Evolutionary conservation across 2,888 invertebrate species (phyloP).

Genomic region (Oscheius sp.): DNA sequence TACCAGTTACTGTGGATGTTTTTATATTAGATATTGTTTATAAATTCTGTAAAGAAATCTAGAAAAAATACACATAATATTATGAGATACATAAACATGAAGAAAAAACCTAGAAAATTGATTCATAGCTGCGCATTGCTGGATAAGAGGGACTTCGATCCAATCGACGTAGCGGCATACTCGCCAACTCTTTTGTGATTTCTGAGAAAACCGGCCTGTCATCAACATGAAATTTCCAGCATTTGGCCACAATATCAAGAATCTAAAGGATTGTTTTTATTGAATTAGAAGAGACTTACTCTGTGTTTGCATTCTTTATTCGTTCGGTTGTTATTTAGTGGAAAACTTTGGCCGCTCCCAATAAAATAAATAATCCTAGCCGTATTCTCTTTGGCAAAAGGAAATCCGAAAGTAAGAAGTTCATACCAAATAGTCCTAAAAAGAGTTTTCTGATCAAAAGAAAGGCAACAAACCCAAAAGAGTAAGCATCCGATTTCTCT

Average conservation of each 20-base stretch:
- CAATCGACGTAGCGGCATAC: constrained; percentile 91
- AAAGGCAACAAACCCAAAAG: constrained; percentile 80
- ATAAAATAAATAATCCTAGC: constrained; percentile 98
- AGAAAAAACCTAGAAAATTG: constrained; percentile 36
- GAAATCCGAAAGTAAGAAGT: constrained; percentile 73
- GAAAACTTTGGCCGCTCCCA: constrained; percentile 93
- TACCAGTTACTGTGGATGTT: constrained; percentile 6
- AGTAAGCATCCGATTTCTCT: constrained; percentile 91
- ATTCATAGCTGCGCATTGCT: constrained; percentile 44
- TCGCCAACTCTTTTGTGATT: constrained; percentile 83
- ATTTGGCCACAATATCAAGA: constrained; percentile 82
- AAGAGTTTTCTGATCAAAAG: not conserved
- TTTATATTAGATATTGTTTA: not conserved
- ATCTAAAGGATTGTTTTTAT: constrained; percentile 77
- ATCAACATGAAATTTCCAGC: constrained; percentile 87
- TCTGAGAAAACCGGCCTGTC: constrained; percentile 90
- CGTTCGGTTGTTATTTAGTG: constrained; percentile 89
- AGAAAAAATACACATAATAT: not conserved
- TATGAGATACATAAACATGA: not conserved
- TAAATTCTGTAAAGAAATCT: not conserved
- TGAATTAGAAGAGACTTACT: constrained; percentile 81
- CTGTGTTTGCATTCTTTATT: constrained; percentile 79
- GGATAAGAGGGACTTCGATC: constrained; percentile 98
- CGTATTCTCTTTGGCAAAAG: constrained; percentile 79
- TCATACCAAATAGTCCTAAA: constrained; percentile 74